Evolutionary conservation across 2,797 vertebrate genomes (phyloP).

Genomic region (Oreortyx pictus): DNA sequence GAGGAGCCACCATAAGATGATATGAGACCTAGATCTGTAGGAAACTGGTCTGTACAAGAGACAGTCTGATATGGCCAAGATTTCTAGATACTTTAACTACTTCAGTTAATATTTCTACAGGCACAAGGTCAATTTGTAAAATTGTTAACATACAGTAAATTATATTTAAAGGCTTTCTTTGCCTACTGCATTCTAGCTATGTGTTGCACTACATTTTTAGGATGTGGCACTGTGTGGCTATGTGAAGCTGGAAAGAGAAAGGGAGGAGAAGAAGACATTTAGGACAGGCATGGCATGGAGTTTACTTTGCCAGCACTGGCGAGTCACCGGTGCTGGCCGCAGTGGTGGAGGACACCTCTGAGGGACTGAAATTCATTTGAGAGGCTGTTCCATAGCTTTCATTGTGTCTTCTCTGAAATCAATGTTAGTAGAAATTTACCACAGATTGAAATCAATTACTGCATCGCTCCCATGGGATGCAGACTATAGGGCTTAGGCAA

Average conservation of each 20-base stretch:
- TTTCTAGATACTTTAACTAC: neutral
- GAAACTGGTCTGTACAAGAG: neutral
- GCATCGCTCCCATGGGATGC: neutral
- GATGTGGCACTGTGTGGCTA: neutral
- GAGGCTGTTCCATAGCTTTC: neutral
- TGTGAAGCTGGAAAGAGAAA: neutral
- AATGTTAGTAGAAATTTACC: conserved; percentile 17
- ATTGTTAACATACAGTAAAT: neutral
- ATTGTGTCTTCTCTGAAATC: neutral
- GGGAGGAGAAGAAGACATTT: neutral
- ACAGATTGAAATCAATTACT: neutral
- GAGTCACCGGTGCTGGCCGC: neutral
- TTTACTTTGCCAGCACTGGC: neutral
- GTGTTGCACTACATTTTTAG: neutral
- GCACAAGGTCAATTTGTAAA: neutral
- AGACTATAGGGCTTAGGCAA: conserved; percentile 9
- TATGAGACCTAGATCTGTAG: neutral
- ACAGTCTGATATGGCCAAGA: neutral
- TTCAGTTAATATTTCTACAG: neutral
- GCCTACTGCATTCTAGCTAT: neutral
- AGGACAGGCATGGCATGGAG: neutral
- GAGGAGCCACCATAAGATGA: neutral
- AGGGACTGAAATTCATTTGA: neutral
- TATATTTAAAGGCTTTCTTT: neutral
- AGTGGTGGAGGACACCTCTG: neutral